Base-by-base conservation (phyloP, 2,797 vertebrate genomes). In the Rhinichthys osculus region DNA sequence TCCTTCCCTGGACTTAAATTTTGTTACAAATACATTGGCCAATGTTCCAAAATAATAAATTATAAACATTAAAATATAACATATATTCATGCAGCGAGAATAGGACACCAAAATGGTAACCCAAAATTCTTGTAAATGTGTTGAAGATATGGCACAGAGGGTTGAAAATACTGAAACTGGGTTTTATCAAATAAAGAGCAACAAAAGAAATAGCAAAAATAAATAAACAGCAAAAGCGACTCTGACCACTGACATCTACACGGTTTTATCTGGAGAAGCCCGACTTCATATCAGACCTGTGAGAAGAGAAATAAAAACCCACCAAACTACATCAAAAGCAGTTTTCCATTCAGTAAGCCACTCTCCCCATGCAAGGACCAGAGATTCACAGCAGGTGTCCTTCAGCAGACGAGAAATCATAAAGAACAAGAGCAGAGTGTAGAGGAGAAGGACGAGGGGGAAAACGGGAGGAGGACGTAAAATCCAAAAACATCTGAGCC, bases 331-430 rank as follows among this genome's bases (percentile, higher is more conserved):
- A 93, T 93, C 93, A 92, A 92, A 94, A 91, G 88, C 87, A 90
- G 88, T 86, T 89, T 91, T 93, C 92, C 90, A 87, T 93, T 93
- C 93, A 82, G 86, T 90, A 81, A 88, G 84, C 89, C 88, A 91
- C 90, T 91, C 89, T 87, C 92, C 92, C 92, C 92, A 92, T 92
- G 93, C 91, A 90, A 91, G 93, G 90, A 91, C 90, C 92, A 92
- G 87, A 92, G 92, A 91, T 94, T 91, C 91, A 90, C 95, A 91
- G 91, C 89, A 94, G 94, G 93, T 95, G 94, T 94, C 93, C 92
- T 92, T 94, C 93, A 92, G 88, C 87, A 91, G 90, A 94, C 87
- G 82, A 91, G 90, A 92, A 86, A 81, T 80, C 70, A 84, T 73
- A 86, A 82, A 79, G 74, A 88, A 59, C 76, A 71, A 73, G 54